Percentiles rank a stretch among this genome's conserved stretches.
Evolutionary conservation across 2,113 vertebrate species (phyloP).

Genomic region (Progne subis): DNA sequence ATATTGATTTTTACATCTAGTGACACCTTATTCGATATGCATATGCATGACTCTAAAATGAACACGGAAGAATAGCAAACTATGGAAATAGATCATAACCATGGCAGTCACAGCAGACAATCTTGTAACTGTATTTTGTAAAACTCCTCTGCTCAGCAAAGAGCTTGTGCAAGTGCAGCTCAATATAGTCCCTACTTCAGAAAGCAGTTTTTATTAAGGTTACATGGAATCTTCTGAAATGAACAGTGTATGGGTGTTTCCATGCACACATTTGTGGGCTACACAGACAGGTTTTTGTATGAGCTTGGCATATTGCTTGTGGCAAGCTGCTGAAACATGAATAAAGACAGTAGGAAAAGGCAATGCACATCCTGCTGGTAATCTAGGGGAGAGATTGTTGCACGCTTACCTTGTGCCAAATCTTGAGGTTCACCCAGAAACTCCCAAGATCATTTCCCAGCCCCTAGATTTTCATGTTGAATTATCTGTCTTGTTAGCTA

Average conservation of each 20-base stretch:
- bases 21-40: neutral
- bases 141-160: slow-evolving; percentile 53
- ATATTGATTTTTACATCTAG: neutral
- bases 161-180: neutral
- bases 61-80: neutral
- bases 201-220: slow-evolving; percentile 48
- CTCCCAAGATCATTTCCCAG: slow-evolving; percentile 66
- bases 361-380: slow-evolving; percentile 45
- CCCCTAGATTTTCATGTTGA: slow-evolving; percentile 66
- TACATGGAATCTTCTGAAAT: neutral
- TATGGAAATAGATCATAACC: slow-evolving; percentile 25
- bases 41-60: neutral
- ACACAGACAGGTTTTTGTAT: neutral
- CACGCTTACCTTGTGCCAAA: neutral
- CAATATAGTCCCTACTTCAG: slow-evolving; percentile 39
- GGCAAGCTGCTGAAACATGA: slow-evolving; percentile 76
- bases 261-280: neutral
- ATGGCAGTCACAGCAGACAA: slow-evolving; percentile 40
- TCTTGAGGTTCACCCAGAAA: slow-evolving; percentile 49
- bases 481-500: slow-evolving; percentile 66
- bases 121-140: neutral
- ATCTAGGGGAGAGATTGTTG: slow-evolving; percentile 25
- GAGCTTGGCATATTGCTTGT: slow-evolving; percentile 70
- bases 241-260: neutral
- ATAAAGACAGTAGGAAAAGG: slow-evolving; percentile 70